Evolutionary conservation across 2,113 vertebrate genomes (phyloP).

Genomic region (Polyodon spathula): DNA sequence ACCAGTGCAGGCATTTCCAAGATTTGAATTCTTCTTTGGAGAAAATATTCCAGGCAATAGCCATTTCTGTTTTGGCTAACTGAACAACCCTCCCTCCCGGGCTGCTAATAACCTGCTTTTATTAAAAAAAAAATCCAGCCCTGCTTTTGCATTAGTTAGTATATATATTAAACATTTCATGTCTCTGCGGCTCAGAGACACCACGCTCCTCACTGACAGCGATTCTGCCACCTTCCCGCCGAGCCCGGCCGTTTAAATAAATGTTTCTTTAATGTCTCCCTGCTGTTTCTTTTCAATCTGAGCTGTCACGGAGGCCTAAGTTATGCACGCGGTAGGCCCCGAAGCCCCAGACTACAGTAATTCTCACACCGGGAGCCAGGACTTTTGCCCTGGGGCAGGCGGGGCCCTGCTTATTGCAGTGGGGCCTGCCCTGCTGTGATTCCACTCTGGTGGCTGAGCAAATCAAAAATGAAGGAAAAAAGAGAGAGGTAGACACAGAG

Average conservation of each 20-base stretch:
- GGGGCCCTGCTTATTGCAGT: constrained; percentile 33
- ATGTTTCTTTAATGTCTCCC: constrained; percentile 42
- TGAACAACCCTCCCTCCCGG: not conserved
- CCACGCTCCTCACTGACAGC: not conserved
- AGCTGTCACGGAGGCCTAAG: constrained; percentile 21
- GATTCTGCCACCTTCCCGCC: constrained; percentile 29
- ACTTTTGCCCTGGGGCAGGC: constrained; percentile 36
- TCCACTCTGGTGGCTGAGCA: not conserved
- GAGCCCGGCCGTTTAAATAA: constrained; percentile 43
- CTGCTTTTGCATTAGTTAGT: not conserved
- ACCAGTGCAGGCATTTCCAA: too few relatives aligned
- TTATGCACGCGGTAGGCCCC: constrained; percentile 34
- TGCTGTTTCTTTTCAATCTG: constrained; percentile 31
- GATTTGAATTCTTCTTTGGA: too few relatives aligned
- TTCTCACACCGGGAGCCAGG: constrained; percentile 36
- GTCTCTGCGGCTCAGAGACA: not conserved
- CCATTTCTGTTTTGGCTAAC: too few relatives aligned
- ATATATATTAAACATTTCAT: not conserved
- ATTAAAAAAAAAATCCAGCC: not conserved
- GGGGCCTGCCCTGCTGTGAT: constrained; percentile 34
- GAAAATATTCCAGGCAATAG: too few relatives aligned
- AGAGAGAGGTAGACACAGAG: not conserved
- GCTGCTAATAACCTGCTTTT: not conserved
- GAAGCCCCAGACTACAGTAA: constrained; percentile 32
- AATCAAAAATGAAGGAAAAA: not conserved